Percentiles rank a stretch among this genome's conserved stretches.
phyloP scores from a whole-genome alignment of 2,888 invertebrate genomes.

The Lycocerus yunnanus region DNA sequence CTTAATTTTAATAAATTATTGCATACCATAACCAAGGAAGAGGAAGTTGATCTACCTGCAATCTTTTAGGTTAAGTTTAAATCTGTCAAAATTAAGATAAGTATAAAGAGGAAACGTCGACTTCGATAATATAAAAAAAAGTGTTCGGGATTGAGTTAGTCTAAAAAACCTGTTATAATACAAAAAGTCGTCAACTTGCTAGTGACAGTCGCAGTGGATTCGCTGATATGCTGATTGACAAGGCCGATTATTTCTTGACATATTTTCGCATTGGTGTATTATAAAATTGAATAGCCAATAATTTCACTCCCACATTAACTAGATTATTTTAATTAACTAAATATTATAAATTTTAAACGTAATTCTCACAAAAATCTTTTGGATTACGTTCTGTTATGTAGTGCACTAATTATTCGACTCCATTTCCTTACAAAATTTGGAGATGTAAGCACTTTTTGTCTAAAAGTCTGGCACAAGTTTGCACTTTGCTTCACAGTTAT shows the following conservation, averaged over 20 bases:
- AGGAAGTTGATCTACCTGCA: neutral
- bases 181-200: slow-evolving; percentile 12
- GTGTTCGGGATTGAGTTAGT: neutral
- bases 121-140: neutral
- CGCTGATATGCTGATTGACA: slow-evolving; percentile 36
- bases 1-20: neutral
- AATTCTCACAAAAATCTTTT: neutral
- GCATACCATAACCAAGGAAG: neutral
- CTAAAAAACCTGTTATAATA: neutral
- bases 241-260: slow-evolving; percentile 38
- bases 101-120: neutral
- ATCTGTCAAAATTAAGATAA: neutral
- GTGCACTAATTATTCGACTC: no score
- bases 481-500: no score
- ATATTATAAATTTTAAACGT: neutral
- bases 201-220: slow-evolving; percentile 38
- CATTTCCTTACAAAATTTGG: no score
- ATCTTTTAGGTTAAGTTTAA: neutral
- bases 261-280: slow-evolving; percentile 32
- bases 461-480: no score
- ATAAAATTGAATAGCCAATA: slow-evolving; percentile 26
- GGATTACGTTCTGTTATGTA: no score
- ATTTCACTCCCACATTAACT: slow-evolving; percentile 26
- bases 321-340: neutral
- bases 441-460: no score